A percentile compares a stretch with the other conserved stretches of the same genome.
Conservation (phyloP, 2,113 vertebrate species). For the Lipophrys pholis region DNA sequence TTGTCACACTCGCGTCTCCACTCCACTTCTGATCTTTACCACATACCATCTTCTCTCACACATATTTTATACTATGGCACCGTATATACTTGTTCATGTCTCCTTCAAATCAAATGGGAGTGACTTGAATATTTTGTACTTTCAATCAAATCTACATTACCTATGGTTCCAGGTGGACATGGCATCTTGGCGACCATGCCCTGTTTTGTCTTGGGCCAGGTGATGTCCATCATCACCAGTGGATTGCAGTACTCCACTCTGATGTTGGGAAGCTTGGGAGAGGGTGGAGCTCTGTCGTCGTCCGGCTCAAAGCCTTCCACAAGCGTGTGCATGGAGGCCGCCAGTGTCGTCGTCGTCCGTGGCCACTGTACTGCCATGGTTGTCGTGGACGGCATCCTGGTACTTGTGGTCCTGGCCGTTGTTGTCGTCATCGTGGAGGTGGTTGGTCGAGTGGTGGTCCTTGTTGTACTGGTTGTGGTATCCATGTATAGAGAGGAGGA, state of each 20-base stretch:
- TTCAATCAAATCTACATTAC: constrained; percentile 80
- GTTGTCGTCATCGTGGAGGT: constrained; percentile 75
- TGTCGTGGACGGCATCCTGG: constrained; percentile 76
- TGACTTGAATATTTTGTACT: too few species aligned
- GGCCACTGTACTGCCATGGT: constrained; percentile 76
- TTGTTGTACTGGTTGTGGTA: constrained; percentile 78
- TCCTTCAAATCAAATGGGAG: too few species aligned
- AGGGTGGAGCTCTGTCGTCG: constrained; percentile 76
- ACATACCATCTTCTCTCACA: too few species aligned
- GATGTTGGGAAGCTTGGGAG: constrained; percentile 88
- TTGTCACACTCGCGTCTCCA: too few species aligned
- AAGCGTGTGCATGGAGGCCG: constrained; percentile 60
- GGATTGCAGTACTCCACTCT: constrained; percentile 90
- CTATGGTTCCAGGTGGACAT: constrained; percentile 90
- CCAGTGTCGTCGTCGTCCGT: constrained; percentile 79
- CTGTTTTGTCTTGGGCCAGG: constrained; percentile 94
- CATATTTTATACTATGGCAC: too few species aligned
- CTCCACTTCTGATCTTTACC: too few species aligned
- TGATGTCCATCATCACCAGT: constrained; percentile 87
- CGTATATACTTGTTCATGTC: too few species aligned
- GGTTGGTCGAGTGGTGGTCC: constrained; percentile 79
- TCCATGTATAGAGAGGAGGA: constrained; percentile 88
- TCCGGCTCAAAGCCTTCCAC: constrained; percentile 75
- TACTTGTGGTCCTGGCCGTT: constrained; percentile 66
- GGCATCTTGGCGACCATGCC: constrained; percentile 89